These are phyloP conservation scores for Pristionchus japonicus DNA, from an alignment of 2,888 invertebrate genomes.

Conservation along the genomic window DNA sequence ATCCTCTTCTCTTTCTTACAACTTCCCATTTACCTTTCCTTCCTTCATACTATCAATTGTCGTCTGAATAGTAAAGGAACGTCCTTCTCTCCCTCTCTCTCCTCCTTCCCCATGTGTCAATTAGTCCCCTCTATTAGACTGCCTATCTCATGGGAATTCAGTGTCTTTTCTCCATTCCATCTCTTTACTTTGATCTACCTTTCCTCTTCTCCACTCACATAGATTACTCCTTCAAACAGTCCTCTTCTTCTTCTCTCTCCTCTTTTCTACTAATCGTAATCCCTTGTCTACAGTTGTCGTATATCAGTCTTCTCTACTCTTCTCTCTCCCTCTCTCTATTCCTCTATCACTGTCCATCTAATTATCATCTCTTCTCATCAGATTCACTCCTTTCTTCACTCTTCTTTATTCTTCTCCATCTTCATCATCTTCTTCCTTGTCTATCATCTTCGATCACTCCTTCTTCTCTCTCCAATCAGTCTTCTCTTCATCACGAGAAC, in stretches of 20 bases:
- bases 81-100: background rate
- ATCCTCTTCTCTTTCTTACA: background rate
- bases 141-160: background rate
- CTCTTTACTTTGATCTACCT: background rate
- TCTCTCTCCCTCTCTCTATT: background rate
- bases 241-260: background rate
- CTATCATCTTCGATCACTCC: background rate
- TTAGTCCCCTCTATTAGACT: background rate
- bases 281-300: background rate
- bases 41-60: background rate
- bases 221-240: background rate
- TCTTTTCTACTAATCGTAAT: background rate
- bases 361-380: slow-evolving; percentile 8
- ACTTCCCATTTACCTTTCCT: background rate
- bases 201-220: background rate
- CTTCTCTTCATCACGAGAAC: background rate
- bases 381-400: background rate
- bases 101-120: background rate
- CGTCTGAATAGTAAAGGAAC: background rate
- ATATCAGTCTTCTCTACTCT: background rate
- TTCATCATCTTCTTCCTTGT: background rate
- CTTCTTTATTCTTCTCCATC: background rate
- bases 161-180: background rate
- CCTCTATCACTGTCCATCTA: background rate
- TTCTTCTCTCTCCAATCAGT: background rate